Evolutionary conservation across 2,888 invertebrate species (phyloP).

Genomic region (Malthinus seriepunctatus): DNA sequence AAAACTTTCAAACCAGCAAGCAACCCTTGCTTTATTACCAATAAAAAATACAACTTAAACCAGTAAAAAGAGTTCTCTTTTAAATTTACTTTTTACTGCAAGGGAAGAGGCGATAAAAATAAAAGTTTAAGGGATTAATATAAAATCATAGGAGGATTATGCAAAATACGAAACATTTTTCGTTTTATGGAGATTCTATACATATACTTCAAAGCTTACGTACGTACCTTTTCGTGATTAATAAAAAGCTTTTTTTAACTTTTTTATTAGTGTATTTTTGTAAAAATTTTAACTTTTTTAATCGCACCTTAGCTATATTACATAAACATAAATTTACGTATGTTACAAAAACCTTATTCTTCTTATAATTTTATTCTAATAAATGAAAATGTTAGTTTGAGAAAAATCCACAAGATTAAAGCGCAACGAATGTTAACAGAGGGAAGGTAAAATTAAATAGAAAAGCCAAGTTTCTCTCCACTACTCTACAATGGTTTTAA

Average conservation of each 20-base stretch:
- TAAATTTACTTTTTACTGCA: conserved; percentile 29
- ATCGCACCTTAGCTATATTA: not conserved
- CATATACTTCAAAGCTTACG: conserved; percentile 11
- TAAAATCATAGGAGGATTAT: conserved; percentile 32
- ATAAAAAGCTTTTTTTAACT: conserved; percentile 13
- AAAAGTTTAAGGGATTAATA: conserved; percentile 32
- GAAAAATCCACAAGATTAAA: no score
- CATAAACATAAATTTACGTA: no score
- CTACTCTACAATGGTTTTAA: no score
- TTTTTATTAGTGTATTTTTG: not conserved
- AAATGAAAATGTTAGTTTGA: no score
- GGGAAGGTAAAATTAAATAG: no score
- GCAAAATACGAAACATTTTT: conserved; percentile 30
- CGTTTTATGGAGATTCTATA: conserved; percentile 24
- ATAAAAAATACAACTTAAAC: conserved; percentile 28
- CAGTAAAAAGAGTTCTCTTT: conserved; percentile 22
- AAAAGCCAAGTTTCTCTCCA: no score
- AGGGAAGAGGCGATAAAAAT: conserved; percentile 27
- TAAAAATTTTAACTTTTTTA: conserved; percentile 1
- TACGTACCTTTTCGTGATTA: conserved; percentile 20
- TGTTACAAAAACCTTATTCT: no score
- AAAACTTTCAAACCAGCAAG: conserved; percentile 24
- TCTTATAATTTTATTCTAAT: no score
- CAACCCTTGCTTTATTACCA: conserved; percentile 34
- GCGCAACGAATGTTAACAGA: no score